Base-by-base conservation (phyloP, 1,140 invertebrate species). In the Leguminivora glycinivorella region DNA sequence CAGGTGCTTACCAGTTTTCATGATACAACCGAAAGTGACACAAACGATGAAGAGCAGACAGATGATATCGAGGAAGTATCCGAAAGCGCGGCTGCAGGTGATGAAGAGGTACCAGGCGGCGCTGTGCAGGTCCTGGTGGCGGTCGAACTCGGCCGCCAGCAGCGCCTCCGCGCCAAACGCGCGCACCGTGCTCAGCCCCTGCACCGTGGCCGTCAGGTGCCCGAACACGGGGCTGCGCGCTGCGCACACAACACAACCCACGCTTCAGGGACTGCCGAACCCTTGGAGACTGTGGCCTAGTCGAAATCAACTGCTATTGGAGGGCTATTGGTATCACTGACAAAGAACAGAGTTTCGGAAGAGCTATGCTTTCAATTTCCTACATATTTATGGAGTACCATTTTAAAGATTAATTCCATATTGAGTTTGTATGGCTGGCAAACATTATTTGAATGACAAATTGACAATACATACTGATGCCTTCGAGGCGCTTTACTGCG, bases 151-250 rank as follows among this genome's bases (percentile, higher is more conserved):
- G 7, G 79, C 78, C 43, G 94, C 93, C 68, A 98, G 92, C 14
- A 95, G 92, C 68, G 93, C 86, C 80, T 96, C 92, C 0, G 93
- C 92, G 24, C 93, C 92, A 72, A 95, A 95, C 14, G 97, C 96
- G 70, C 97, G 92, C 17, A 98, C 96, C 0, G 97, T 98, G 12
- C 95, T 93, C 6, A 98, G 82, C 0, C 97, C 97, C 75, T 95
- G 93, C n/a, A 98, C 83, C 0, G 96, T 96, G 5, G 96, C 94
- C 76, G 95, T 96, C 0, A 98, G 92, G 75, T 98, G 96, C 4
- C 96, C 96, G 83, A 97, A 98, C 0, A 98, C 95, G 7, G 97
- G 97, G 79, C 95, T 96, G 70, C 95, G 93, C 67, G 94, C 95
- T 96, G 70, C 34, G 31, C 43, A 34, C 63, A 24, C 5, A 69